A percentile compares a stretch with the other conserved stretches of the same genome.
Conservation (phyloP, 2,797 vertebrate genomes). For the Apogon talboti region DNA sequence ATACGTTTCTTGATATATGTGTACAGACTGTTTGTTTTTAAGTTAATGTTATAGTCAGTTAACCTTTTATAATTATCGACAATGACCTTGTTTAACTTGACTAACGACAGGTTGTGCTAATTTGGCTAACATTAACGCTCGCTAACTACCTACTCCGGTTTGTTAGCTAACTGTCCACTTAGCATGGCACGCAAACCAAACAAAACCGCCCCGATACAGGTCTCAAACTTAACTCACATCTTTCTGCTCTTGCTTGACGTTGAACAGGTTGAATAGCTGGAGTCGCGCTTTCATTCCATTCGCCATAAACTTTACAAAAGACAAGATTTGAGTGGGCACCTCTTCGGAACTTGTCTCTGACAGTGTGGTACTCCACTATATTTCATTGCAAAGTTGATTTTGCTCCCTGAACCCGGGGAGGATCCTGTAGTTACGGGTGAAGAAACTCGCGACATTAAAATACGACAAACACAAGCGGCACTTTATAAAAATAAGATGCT, state of each 20-base stretch:
- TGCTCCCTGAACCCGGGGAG: constrained; percentile 43
- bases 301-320: constrained; percentile 67
- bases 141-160: constrained; percentile 13
- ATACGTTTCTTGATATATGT: not conserved
- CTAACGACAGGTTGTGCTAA: constrained; percentile 19
- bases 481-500: constrained; percentile 59
- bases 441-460: not conserved
- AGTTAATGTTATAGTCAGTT: not conserved
- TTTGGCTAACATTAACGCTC: too few relatives aligned
- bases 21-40: not conserved
- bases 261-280: constrained; percentile 85
- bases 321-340: not conserved
- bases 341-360: constrained; percentile 10
- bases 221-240: constrained; percentile 78
- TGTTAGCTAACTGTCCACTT: constrained; percentile 56
- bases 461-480: not conserved
- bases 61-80: not conserved
- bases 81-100: not conserved
- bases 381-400: constrained; percentile 67
- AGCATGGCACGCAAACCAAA: constrained; percentile 48
- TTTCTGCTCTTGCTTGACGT: constrained; percentile 79
- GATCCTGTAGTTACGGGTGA: not conserved
- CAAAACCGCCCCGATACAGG: not conserved
- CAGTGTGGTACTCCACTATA: constrained; percentile 36
- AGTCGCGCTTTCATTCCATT: constrained; percentile 86